A percentile compares a stretch with the other conserved stretches of the same genome.
Conservation (phyloP, 2,888 invertebrate genomes). For the Dynastes grantii region DNA sequence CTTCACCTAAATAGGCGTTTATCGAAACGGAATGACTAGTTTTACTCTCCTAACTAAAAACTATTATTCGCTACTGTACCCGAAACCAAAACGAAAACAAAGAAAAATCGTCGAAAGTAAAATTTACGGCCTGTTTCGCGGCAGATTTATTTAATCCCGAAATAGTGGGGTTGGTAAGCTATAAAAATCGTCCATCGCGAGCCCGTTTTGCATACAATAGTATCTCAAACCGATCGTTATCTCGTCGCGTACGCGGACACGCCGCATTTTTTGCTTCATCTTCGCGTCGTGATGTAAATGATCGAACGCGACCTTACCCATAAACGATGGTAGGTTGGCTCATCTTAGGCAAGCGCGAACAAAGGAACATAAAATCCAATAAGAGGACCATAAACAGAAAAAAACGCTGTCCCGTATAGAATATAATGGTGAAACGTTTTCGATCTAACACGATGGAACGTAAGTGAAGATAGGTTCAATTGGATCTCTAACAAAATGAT, state of each 20-base stretch:
- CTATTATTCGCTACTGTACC: too few relatives aligned
- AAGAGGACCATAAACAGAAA: conserved; percentile 27
- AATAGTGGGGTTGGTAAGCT: conserved; percentile 19
- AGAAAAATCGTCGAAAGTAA: not conserved
- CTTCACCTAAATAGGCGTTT: too few relatives aligned
- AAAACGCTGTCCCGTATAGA: not conserved
- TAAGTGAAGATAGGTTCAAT: too few relatives aligned
- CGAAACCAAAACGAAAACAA: too few relatives aligned
- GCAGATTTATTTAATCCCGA: conserved; percentile 29
- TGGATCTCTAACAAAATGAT: too few relatives aligned
- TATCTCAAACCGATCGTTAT: conserved; percentile 55
- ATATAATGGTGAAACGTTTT: too few relatives aligned
- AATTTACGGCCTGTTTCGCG: conserved; percentile 25
- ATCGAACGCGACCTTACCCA: conserved; percentile 40
- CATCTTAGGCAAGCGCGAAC: conserved; percentile 29
- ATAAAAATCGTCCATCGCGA: conserved; percentile 35
- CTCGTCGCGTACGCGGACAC: conserved; percentile 39
- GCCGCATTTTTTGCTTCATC: conserved; percentile 37
- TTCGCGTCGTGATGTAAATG: conserved; percentile 42
- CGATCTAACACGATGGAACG: too few relatives aligned
- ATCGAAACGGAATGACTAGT: too few relatives aligned
- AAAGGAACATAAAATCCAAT: conserved; percentile 38
- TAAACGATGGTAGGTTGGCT: conserved; percentile 27
- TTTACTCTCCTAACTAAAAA: too few relatives aligned
- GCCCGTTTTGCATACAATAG: conserved; percentile 56